Conservation (phyloP, 2,797 vertebrate species). For the Gallinago nigripennis region DNA sequence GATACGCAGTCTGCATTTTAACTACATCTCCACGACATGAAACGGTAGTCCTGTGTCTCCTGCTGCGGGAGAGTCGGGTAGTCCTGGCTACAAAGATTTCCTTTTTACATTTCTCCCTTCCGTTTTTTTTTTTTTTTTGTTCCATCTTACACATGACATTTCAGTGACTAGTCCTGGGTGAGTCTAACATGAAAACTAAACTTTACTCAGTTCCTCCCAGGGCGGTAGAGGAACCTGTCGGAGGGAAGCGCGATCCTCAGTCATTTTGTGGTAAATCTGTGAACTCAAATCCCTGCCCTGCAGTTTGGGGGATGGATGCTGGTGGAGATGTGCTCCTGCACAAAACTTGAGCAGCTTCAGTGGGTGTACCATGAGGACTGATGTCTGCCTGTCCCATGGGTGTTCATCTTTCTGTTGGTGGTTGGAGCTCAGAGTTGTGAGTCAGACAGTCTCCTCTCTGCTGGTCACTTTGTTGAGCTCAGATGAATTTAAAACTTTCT, state of each 20-base stretch:
- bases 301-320: background rate
- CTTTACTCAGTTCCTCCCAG: constrained; percentile 1
- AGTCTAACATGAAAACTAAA: constrained; percentile 69
- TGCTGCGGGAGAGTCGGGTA: constrained; percentile 73
- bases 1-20: constrained; percentile 76
- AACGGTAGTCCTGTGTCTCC: constrained; percentile 68
- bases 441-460: background rate
- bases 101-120: constrained; percentile 27
- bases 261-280: background rate
- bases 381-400: background rate
- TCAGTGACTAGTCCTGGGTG: constrained; percentile 57
- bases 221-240: background rate
- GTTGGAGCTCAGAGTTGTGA: background rate
- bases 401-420: background rate
- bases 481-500: background rate
- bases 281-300: background rate
- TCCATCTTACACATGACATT: constrained; percentile 50
- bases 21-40: constrained; percentile 78
- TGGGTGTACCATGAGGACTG: accelerated
- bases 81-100: constrained; percentile 76
- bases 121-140: background rate
- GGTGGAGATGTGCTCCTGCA: background rate
- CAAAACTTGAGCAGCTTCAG: background rate
- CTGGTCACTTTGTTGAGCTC: background rate
- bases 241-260: background rate